Conservation (phyloP, 2,113 vertebrate species). For the Euleptes europaea region DNA sequence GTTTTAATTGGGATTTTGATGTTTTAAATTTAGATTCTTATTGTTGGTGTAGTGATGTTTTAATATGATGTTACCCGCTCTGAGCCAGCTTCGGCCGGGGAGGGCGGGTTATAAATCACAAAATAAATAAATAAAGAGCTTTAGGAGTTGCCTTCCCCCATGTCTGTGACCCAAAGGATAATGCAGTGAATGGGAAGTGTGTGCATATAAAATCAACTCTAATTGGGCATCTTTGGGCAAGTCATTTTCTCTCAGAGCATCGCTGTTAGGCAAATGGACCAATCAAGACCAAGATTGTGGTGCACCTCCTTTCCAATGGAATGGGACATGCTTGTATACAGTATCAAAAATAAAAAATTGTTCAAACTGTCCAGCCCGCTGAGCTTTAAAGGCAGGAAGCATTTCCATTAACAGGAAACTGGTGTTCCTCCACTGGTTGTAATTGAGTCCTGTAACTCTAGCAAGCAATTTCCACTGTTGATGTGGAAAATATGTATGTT, state of each 20-base stretch:
- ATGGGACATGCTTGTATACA: background rate
- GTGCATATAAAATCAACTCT: background rate
- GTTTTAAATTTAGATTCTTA: no score
- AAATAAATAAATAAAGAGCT: no score
- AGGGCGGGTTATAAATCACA: no score
- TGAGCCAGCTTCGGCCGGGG: no score
- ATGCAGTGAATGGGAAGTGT: background rate
- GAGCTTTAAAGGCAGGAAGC: background rate
- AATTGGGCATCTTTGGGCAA: background rate
- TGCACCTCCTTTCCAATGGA: no score
- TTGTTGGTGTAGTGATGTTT: no score
- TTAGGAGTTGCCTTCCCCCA: background rate
- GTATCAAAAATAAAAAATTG: background rate
- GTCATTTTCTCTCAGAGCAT: background rate
- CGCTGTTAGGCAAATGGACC: background rate
- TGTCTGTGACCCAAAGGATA: background rate
- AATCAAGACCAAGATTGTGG: background rate
- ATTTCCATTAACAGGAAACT: background rate
- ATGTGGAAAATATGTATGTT: background rate
- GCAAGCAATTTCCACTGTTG: background rate
- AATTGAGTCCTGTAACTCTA: background rate
- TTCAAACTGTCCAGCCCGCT: background rate
- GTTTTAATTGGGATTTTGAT: no score
- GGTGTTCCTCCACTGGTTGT: background rate
- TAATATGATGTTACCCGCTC: no score